Evolutionary conservation across 1,140 invertebrate genomes (phyloP).

Genomic region (Mycetomoellerius zeteki): DNA sequence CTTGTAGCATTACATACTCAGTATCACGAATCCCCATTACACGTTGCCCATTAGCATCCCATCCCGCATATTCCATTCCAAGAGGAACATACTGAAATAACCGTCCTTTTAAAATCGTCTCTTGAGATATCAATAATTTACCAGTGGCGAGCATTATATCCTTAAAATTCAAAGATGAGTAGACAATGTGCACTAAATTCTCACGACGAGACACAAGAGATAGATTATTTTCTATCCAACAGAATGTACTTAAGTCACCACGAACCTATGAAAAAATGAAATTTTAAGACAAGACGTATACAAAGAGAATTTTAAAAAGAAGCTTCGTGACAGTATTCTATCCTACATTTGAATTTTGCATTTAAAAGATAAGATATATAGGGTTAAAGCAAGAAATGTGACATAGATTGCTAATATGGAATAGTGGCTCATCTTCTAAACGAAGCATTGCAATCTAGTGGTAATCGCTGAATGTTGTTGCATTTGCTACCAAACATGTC

Average conservation of each 20-base stretch:
- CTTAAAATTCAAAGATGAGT: slow-evolving; percentile 87
- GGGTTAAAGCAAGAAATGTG: no score
- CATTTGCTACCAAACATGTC: no score
- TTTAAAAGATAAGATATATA: no score
- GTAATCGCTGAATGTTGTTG: no score
- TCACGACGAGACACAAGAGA: slow-evolving; percentile 77
- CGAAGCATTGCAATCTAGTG: no score
- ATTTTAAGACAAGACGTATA: no score
- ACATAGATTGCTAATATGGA: no score
- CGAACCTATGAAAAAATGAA: slow-evolving; percentile 82
- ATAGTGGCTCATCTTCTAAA: no score
- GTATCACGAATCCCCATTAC: slow-evolving; percentile 8
- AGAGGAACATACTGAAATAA: slow-evolving; percentile 63
- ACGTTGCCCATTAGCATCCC: not conserved
- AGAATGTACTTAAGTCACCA: slow-evolving; percentile 94
- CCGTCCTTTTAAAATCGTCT: slow-evolving; percentile 88
- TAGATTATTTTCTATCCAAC: slow-evolving; percentile 92
- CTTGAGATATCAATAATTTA: slow-evolving; percentile 87
- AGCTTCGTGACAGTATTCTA: not conserved
- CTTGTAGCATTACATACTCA: not conserved
- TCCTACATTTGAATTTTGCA: no score
- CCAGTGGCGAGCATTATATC: slow-evolving; percentile 91
- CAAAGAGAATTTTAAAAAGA: not conserved
- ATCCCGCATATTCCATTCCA: slow-evolving; percentile 11
- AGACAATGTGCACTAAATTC: slow-evolving; percentile 88